Evolutionary conservation across 2,888 invertebrate species (phyloP).

Genomic region (Oeneis ivallda): DNA sequence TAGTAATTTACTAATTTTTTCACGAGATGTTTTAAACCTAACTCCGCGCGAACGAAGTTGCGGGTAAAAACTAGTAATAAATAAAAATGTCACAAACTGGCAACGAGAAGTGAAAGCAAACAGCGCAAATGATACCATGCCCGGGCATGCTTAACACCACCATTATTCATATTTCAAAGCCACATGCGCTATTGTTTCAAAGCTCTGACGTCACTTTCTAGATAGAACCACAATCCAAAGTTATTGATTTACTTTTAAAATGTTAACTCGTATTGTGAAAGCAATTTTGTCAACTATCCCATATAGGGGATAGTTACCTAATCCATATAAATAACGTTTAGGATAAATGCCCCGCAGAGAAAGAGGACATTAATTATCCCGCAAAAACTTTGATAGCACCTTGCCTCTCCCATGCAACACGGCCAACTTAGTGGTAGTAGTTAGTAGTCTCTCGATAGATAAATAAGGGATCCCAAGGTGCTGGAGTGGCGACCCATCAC

Average conservation of each 20-base stretch:
- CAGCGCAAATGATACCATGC: conserved; percentile 1
- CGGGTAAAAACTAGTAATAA: no score
- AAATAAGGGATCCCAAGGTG: no score
- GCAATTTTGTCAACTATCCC: not conserved
- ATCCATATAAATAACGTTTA: no score
- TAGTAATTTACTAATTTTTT: no score
- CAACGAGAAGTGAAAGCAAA: conserved; percentile 8
- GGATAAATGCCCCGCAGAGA: no score
- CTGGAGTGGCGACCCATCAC: no score
- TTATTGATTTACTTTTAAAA: conserved; percentile 8
- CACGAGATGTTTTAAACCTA: not conserved
- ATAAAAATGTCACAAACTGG: not conserved
- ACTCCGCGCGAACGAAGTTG: not conserved
- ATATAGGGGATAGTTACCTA: no score
- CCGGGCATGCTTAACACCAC: not conserved
- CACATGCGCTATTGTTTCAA: conserved; percentile 9
- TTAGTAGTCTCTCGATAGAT: no score
- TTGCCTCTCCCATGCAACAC: no score
- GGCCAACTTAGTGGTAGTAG: no score
- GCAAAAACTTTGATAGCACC: no score
- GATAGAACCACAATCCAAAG: not conserved
- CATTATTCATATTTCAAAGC: conserved; percentile 17
- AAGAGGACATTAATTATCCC: no score
- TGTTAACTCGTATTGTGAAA: not conserved
- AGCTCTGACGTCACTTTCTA: conserved; percentile 7